Evolutionary conservation across 2,888 invertebrate genomes (phyloP).

Genomic region (Philonicus albiceps): DNA sequence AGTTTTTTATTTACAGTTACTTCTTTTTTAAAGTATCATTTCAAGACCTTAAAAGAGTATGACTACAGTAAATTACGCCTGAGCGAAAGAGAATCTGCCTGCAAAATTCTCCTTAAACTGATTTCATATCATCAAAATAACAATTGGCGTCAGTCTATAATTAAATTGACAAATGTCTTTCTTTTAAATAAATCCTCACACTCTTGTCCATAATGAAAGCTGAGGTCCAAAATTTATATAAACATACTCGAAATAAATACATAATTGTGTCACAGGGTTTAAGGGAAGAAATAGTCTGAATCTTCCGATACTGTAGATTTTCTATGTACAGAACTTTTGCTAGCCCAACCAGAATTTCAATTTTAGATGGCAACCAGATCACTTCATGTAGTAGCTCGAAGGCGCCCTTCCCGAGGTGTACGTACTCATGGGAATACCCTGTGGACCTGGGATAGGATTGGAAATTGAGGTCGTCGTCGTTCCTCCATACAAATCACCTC

Average conservation of each 20-base stretch:
- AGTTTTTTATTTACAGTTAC: background rate
- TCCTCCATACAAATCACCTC: conserved; percentile 65
- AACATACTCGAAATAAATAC: background rate
- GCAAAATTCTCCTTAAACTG: background rate
- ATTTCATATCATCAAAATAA: background rate
- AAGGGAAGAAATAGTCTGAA: background rate
- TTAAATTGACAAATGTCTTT: background rate
- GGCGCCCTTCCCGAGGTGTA: conserved; percentile 81
- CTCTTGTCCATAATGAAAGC: background rate
- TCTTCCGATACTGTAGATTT: background rate
- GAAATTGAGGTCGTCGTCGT: conserved; percentile 66
- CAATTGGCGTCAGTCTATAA: background rate
- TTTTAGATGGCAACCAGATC: conserved; percentile 42
- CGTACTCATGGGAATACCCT: conserved; percentile 81
- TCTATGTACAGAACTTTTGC: background rate
- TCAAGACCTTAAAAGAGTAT: background rate
- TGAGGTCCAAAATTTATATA: background rate
- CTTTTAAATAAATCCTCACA: background rate
- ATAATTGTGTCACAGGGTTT: background rate
- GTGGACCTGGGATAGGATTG: conserved; percentile 69
- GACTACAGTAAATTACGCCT: conserved; percentile 1
- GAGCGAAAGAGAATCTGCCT: background rate
- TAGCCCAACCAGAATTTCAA: background rate
- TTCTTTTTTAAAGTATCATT: background rate
- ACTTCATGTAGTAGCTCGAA: conserved; percentile 64